Base-by-base conservation (phyloP, 2,113 vertebrate species). In the Talpa occidentalis region DNA sequence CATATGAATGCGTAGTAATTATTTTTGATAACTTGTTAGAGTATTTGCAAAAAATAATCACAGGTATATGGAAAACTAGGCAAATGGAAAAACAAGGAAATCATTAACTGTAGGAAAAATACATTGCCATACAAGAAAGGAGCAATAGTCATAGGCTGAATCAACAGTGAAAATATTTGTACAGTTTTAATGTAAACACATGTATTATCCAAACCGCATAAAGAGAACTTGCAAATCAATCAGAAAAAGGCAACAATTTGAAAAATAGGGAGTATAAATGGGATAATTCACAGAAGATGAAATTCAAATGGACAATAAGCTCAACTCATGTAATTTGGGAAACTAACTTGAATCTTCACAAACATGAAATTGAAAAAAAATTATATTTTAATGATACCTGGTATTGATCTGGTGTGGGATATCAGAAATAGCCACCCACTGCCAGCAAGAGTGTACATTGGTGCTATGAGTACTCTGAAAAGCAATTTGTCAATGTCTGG, bases 61-160 rank as follows among this genome's bases (percentile, higher is more conserved):
- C 44, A 83, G 62, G 49, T 95, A 79, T 91, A 62, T 86, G 52
- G 76, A 91, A 92, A 88, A 54, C 66, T 59, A 81, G 84, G 30
- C 54, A 92, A 90, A 81, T 74, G 91, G 77, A 60, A 95, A 96
- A 94, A 49, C 64, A 90, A 90, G 44, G 64, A 90, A 96, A 90
- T 92, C 66, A 79, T 89, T 95, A 94, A 93, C 90, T 84, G 56
- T 64, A 70, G 88, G 84, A 92, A 93, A 95, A 93, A 92, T 26
- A 85, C 69, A 42, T 85, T 32, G 69, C 90, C 67, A 40, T 85
- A 67, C 22, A 44, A 82, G 62, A 87, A 93, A 93, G 35, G 70
- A 95, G 59, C 74, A 78, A n/a, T 89, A 89, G 82, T 94, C 74
- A 81, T 91, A 64, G 67, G 67, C 72, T 72, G 72, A 70, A 40